Base-by-base conservation (phyloP, 2,888 invertebrate genomes). In the Ennomos fuscantarius region DNA sequence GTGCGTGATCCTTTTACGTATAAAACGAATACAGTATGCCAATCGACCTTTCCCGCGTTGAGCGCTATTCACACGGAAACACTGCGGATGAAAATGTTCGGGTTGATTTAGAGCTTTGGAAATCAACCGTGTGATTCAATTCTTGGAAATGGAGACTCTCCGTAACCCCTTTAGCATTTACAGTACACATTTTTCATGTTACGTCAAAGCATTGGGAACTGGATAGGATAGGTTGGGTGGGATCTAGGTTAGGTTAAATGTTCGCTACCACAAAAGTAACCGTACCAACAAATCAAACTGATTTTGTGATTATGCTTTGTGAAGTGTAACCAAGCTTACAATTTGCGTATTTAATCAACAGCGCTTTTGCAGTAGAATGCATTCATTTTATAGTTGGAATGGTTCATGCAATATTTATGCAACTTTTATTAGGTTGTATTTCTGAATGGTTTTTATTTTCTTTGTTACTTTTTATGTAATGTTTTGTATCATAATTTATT, bases 71-170 rank as follows among this genome's bases (percentile, higher is more conserved):
- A 55, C 45, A 45, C 44, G 24, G 34, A 55, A 55, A 44, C 55
- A 37, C 43, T 31, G 44, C 55, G 44, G 40, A 49, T 44, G 49
- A 55, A 49, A 55, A 55, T 39, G 49, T 48, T 49, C 39, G 40
- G 48, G 43, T 48, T 55, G 43, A 55, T 55, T 55, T 55, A 48
- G 48, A 48, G 44, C 44, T 49, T 45, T 49, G 13, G 55, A 43
- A 35, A 44, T 44, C 55, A 55, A 45, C 49, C 39, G 39, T 49
- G 49, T 39, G 41, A 50, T 55, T 55, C 49, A 50, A 50, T 55
- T 41, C 45, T 37, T 39, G 43, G 49, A 39, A 24, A 49, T 46
- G 43, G 34, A 39, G 11, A n/a, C 15, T 42, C 35, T 12, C 44
- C 15, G 24, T 44, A 37, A 39, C 47, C 42, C 42, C 43, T 48